Evolutionary conservation across 2,113 vertebrate species (phyloP), one percentile per base, ranked within the genome.

Genomic region (Kryptolebias marmoratus): DNA sequence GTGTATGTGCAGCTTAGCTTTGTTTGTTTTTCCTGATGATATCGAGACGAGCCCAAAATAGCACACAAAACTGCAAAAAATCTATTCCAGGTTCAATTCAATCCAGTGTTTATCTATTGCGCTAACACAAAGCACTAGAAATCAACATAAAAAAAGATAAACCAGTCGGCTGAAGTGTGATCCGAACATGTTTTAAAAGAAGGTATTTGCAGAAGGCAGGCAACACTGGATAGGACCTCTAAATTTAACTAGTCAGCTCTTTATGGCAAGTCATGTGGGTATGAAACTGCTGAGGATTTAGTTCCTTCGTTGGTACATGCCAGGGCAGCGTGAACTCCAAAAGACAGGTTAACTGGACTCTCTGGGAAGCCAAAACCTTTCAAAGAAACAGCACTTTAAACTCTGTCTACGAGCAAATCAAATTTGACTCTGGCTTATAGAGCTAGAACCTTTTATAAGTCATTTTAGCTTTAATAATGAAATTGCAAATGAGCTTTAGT

Each of bases 201-300:
- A 36, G n/a, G n/a, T 10, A 59, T 56, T 22, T 58, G 44, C 73
- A 70, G 49, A 53, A 47, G 69, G 58, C 16, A 76, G 50, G 54
- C 27, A 77, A 58, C 66, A 75, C 57, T 70, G 61, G 74, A 83
- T 77, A 77, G 39, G 72, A 84, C 78, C 71, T 88, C 88, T 89
- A 93, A 90, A 91, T 92, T 85, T 91, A 91, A 89, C 79, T 81
- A 66, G 83, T 87, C 86, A 88, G 91, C 88, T 91, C 79, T 65
- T 79, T 16, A 16, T 52, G 63, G 60, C 74, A 27, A 52, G 84
- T 88, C 92, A 90, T 87, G 86, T 63, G 75, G 80, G 70, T 61
- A 27, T 82, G 77, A 86, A 89, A 79, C 77, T 82, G 89, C 88
- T 91, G 87, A 89, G 68, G 74, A 77, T 18, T 83, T 64, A 81